Conservation (phyloP, 2,888 invertebrate genomes). For the Himalopsyche japonica region DNA sequence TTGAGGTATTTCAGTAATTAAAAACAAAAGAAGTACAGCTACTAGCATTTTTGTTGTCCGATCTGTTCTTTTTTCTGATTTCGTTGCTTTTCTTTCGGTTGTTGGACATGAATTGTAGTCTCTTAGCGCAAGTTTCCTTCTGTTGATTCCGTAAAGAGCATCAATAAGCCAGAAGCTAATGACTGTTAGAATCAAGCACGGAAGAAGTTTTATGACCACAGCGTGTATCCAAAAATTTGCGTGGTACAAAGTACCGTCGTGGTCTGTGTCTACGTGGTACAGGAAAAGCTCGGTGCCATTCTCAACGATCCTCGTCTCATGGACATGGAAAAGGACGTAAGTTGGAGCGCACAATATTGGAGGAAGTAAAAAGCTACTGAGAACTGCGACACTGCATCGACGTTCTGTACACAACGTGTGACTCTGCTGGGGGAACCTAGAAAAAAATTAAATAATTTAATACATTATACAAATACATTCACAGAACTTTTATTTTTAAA, state of each 20-base stretch:
- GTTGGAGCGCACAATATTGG: constrained; percentile 83
- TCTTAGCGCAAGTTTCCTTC: constrained; percentile 70
- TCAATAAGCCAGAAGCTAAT: constrained; percentile 72
- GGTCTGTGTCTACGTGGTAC: constrained; percentile 60
- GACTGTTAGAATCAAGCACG: constrained; percentile 75
- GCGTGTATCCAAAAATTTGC: constrained; percentile 83
- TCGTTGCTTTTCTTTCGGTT: constrained; percentile 52
- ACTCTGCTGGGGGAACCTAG: constrained; percentile 79
- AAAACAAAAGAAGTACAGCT: constrained; percentile 82
- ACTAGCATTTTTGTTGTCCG: constrained; percentile 88
- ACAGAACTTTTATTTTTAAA: neutral
- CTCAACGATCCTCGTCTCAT: constrained; percentile 58
- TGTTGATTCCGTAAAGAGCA: constrained; percentile 75
- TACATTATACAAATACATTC: neutral
- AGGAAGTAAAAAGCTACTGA: constrained; percentile 75
- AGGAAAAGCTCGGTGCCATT: constrained; percentile 54
- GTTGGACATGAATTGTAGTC: constrained; percentile 64
- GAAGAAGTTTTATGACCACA: constrained; percentile 78
- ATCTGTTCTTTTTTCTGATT: constrained; percentile 76
- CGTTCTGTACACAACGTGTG: constrained; percentile 75
- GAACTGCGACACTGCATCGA: constrained; percentile 76
- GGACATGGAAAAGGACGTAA: constrained; percentile 66
- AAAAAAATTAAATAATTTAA: constrained; percentile 29
- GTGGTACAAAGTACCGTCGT: constrained; percentile 64
- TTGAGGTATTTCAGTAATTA: constrained; percentile 88